Conservation (phyloP, 1,140 invertebrate genomes). For the Aricia agestis region DNA sequence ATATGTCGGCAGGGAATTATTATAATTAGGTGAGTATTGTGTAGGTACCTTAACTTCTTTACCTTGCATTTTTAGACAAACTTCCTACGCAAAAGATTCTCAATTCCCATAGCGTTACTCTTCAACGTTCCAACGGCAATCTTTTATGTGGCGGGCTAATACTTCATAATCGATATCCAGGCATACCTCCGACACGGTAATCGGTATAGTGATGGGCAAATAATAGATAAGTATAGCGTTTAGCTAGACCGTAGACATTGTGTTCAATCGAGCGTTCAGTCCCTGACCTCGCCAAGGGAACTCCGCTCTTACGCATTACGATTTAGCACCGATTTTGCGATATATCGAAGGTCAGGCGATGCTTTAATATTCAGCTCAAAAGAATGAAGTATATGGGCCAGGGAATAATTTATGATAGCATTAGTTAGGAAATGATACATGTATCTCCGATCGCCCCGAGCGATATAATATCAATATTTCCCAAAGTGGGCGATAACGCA, state of each 20-base stretch:
- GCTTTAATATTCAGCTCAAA: constrained; percentile 34
- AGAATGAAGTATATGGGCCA: constrained; percentile 33
- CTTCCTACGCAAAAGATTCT: too few relatives aligned
- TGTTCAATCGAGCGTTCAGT: constrained; percentile 30
- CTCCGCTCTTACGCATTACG: constrained; percentile 18
- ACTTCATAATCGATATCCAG: background rate
- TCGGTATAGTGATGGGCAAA: constrained; percentile 11
- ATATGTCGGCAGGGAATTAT: too few relatives aligned
- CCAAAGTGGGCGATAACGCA: too few relatives aligned
- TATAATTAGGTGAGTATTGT: too few relatives aligned
- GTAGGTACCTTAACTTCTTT: too few relatives aligned
- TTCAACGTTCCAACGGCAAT: constrained; percentile 34
- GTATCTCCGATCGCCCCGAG: background rate
- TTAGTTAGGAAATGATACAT: background rate
- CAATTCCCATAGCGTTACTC: too few relatives aligned
- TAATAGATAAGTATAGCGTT: constrained; percentile 20
- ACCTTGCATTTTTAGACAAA: too few relatives aligned
- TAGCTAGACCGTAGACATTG: constrained; percentile 25
- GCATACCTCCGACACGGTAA: background rate
- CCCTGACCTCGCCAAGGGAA: constrained; percentile 26
- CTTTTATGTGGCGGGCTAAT: background rate
- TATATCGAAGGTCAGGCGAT: constrained; percentile 28
- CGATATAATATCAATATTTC: background rate
- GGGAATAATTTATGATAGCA: constrained; percentile 30
- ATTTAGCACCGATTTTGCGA: constrained; percentile 28